These are phyloP conservation scores for Gymnothorax javanicus DNA, from an alignment of 2,797 vertebrate species.

Conservation along the genomic window DNA sequence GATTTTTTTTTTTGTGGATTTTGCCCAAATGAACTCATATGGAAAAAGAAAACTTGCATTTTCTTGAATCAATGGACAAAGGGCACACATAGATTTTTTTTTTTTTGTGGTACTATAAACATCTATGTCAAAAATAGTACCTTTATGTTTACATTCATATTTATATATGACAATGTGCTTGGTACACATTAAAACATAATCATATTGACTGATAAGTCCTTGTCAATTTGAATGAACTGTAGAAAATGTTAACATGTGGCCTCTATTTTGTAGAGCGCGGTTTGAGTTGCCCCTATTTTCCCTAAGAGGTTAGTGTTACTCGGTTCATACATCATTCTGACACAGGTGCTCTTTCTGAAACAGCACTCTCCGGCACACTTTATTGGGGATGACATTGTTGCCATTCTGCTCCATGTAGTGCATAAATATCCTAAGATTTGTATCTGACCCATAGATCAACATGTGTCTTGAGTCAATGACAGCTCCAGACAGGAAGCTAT, in stretches of 20 bases:
- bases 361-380: slow-evolving; percentile 55
- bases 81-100: not conserved
- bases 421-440: slow-evolving; percentile 49
- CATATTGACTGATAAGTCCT: slow-evolving; percentile 56
- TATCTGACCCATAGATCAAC: slow-evolving; percentile 42
- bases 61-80: not conserved
- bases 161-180: not conserved
- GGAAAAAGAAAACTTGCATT: not conserved
- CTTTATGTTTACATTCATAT: not conserved
- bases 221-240: slow-evolving; percentile 61
- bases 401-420: slow-evolving; percentile 59
- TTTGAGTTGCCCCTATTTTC: slow-evolving; percentile 58
- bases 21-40: not conserved
- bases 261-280: slow-evolving; percentile 65
- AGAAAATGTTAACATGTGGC: slow-evolving; percentile 70
- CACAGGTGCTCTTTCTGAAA: slow-evolving; percentile 67
- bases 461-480: not conserved
- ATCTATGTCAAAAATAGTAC: not conserved
- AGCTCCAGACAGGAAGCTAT: not conserved
- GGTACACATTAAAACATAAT: not conserved
- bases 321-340: slow-evolving; percentile 76
- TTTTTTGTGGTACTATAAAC: not conserved
- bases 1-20: not conserved
- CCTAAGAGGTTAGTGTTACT: slow-evolving; percentile 69
- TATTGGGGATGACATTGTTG: slow-evolving; percentile 62